These are phyloP conservation scores for Campoletis sonorensis DNA, from an alignment of 1,140 invertebrate genomes.

Conservation along the genomic window DNA sequence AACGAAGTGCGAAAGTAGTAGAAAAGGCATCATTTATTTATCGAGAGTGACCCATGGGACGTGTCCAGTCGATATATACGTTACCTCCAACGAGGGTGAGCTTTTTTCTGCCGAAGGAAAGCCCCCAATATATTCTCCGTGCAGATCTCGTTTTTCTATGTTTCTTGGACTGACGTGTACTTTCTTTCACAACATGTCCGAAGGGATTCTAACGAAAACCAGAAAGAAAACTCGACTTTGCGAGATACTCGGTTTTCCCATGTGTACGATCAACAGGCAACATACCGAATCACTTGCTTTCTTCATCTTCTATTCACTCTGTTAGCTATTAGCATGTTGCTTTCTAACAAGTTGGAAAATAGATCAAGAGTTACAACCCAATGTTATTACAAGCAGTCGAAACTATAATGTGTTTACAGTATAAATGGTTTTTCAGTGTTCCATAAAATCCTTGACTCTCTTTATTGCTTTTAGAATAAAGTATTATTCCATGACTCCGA, in stretches of 20 bases:
- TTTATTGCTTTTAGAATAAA: constrained; percentile 14
- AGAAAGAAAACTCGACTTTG: constrained; percentile 26
- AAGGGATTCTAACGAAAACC: constrained; percentile 29
- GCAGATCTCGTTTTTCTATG: not conserved
- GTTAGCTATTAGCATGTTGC: not conserved
- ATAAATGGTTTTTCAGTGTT: not conserved
- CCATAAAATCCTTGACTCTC: not conserved
- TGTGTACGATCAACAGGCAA: constrained; percentile 39
- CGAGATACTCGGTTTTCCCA: constrained; percentile 23
- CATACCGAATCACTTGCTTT: constrained; percentile 13
- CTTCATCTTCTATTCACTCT: constrained; percentile 5
- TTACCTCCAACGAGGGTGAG: constrained; percentile 3
- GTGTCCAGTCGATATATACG: constrained; percentile 23
- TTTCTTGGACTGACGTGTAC: not conserved
- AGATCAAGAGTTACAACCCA: no score
- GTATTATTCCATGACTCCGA: not conserved
- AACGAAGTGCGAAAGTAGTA: constrained; percentile 26
- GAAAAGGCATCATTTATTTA: constrained; percentile 65
- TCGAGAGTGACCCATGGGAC: constrained; percentile 53
- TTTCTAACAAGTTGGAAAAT: no score
- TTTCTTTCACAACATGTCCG: not conserved
- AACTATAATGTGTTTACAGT: not conserved
- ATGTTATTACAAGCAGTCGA: not conserved
- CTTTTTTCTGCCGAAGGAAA: not conserved
- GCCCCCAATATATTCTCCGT: not conserved